phyloP scores from a whole-genome alignment of 2,797 vertebrate genomes.

The Lateolabrax maculatus region DNA sequence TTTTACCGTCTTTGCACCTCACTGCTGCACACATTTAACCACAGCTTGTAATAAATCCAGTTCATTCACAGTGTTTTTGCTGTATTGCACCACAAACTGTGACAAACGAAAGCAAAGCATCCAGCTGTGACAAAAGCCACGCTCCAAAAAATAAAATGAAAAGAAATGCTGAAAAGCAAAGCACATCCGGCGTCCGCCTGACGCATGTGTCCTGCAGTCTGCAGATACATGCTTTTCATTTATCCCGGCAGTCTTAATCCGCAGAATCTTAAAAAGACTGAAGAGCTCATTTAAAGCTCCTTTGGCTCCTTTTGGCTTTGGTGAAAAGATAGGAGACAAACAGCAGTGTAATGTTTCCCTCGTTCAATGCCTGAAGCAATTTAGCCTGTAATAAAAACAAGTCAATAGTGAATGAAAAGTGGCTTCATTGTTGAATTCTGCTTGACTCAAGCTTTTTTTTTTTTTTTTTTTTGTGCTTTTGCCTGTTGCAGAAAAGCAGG shows the following conservation, averaged over 20 bases:
- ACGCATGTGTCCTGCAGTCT: conserved; percentile 25
- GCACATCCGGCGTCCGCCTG: neutral
- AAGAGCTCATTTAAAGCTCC: conserved; percentile 59
- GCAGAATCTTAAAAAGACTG: conserved; percentile 47
- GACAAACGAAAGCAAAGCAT: conserved; percentile 33
- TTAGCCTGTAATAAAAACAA: conserved; percentile 63
- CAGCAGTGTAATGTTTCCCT: conserved; percentile 18
- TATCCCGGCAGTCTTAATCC: conserved; percentile 38
- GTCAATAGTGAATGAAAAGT: conserved; percentile 53
- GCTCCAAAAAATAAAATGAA: neutral
- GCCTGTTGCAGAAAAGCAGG: neutral
- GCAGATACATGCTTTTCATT: conserved; percentile 33
- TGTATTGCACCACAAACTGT: conserved; percentile 22
- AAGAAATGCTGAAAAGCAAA: neutral
- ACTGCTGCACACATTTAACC: conserved; percentile 1
- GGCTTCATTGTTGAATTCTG: conserved; percentile 28
- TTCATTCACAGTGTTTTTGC: neutral
- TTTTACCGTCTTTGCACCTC: neutral
- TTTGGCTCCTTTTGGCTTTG: conserved; percentile 34
- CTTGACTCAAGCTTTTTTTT: conserved; percentile 9
- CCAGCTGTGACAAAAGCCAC: conserved; percentile 47
- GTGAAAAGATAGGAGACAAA: conserved; percentile 26
- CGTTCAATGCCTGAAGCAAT: conserved; percentile 34
- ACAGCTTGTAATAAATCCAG: neutral
- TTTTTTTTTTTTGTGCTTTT: neutral